Conservation (phyloP, 2,888 invertebrate species). For the Conops quadrifasciatus region DNA sequence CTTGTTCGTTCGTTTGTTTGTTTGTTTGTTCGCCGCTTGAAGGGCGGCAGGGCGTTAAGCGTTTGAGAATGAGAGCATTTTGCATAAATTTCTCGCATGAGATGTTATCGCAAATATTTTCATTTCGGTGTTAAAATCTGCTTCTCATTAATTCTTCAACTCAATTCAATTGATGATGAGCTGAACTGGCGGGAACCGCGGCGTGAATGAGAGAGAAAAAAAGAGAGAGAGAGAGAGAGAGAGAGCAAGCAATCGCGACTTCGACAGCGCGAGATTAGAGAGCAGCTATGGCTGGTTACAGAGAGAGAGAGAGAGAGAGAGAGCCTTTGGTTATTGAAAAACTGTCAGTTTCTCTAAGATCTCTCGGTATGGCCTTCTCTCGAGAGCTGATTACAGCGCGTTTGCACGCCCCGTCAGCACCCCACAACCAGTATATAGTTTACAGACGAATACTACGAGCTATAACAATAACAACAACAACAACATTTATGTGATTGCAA, state of each 20-base stretch:
- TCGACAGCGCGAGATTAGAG: too few relatives aligned
- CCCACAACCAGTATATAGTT: not conserved
- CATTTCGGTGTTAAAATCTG: conserved; percentile 15
- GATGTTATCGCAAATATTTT: conserved; percentile 35
- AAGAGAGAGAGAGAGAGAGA: too few relatives aligned
- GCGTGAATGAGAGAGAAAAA: not conserved
- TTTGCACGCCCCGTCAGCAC: not conserved
- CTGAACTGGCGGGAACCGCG: too few relatives aligned
- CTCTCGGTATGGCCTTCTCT: not conserved
- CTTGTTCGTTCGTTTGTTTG: too few relatives aligned
- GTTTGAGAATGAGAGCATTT: conserved; percentile 15
- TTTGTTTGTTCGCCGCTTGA: too few relatives aligned
- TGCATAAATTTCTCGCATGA: conserved; percentile 37
- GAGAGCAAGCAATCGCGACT: too few relatives aligned
- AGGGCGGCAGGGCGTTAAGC: too few relatives aligned
- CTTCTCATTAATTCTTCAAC: not conserved
- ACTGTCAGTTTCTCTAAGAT: too few relatives aligned
- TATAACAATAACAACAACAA: conserved; percentile 13
- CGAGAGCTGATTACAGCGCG: not conserved
- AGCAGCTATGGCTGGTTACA: too few relatives aligned
- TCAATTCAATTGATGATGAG: not conserved
- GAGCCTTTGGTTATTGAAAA: not conserved
- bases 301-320: not conserved
- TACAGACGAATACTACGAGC: not conserved
- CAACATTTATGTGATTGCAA: not conserved